Conservation (phyloP, 2,797 vertebrate genomes). For the Cynopterus sphinx region DNA sequence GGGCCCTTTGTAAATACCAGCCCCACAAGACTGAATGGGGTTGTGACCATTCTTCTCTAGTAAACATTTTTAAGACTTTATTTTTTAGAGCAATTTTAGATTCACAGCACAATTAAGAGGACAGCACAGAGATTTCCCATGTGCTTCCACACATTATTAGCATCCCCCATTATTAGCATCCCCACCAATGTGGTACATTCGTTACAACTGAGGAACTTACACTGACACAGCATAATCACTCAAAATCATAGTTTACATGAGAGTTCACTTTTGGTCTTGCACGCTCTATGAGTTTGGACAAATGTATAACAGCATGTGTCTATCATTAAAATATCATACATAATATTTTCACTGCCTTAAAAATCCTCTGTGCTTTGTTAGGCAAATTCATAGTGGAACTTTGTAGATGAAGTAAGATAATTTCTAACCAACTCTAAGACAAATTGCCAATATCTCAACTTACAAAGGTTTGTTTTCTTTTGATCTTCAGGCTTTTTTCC, state of each 20-base stretch:
- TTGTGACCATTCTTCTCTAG: background rate
- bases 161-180: background rate
- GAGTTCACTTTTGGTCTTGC: background rate
- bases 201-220: background rate
- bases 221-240: background rate
- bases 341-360: background rate
- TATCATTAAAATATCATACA: background rate
- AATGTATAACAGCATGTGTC: background rate
- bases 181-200: background rate
- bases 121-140: background rate
- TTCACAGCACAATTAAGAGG: background rate
- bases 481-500: slow-evolving; percentile 55
- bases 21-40: background rate
- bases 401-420: slow-evolving; percentile 74
- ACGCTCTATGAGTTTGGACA: background rate
- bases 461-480: slow-evolving; percentile 28
- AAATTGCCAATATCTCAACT: slow-evolving; percentile 72
- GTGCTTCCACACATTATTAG: background rate
- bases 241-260: background rate
- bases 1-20: slow-evolving; percentile 74
- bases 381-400: slow-evolving; percentile 57
- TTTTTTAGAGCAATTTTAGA: background rate
- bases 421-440: slow-evolving; percentile 76
- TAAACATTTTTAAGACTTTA: background rate
- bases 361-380: background rate